Evolutionary conservation across 2,888 invertebrate genomes (phyloP).

Genomic region (Esperia sulphurella): DNA sequence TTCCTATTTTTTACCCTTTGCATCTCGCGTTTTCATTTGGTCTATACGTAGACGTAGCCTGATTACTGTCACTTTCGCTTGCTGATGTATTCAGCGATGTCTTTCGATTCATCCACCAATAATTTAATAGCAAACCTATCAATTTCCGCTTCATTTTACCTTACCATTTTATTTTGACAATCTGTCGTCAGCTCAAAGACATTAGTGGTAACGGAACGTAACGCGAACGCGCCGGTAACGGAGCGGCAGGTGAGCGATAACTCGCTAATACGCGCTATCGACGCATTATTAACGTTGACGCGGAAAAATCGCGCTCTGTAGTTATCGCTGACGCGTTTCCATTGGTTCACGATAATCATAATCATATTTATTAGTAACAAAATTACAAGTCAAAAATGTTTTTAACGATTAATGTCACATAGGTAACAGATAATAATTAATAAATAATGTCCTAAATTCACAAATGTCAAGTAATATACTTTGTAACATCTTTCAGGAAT

Average conservation of each 20-base stretch:
- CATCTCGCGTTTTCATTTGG: too few relatives aligned
- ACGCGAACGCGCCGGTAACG: constrained; percentile 29
- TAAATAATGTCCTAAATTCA: too few relatives aligned
- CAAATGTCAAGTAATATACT: too few relatives aligned
- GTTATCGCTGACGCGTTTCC: constrained; percentile 37
- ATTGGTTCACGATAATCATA: constrained; percentile 24
- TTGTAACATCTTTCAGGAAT: too few relatives aligned
- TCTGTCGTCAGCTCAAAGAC: constrained; percentile 26
- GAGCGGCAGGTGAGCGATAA: constrained; percentile 16
- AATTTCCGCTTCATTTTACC: constrained; percentile 4
- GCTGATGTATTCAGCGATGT: too few relatives aligned
- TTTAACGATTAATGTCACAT: too few relatives aligned
- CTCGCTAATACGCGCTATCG: constrained; percentile 29
- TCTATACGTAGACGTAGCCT: too few relatives aligned
- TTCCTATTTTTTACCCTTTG: too few relatives aligned
- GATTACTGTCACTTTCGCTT: too few relatives aligned
- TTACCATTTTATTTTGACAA: constrained; percentile 11
- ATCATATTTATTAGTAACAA: too few relatives aligned
- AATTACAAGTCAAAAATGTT: too few relatives aligned
- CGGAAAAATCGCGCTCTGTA: constrained; percentile 57
- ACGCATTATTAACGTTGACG: constrained; percentile 58
- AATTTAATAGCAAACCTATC: background rate
- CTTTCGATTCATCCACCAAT: background rate
- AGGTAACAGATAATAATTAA: too few relatives aligned
- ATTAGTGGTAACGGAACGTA: constrained; percentile 23